phyloP scores from a whole-genome alignment of 2,888 invertebrate genomes.

The Steinernema carpocapsae region DNA sequence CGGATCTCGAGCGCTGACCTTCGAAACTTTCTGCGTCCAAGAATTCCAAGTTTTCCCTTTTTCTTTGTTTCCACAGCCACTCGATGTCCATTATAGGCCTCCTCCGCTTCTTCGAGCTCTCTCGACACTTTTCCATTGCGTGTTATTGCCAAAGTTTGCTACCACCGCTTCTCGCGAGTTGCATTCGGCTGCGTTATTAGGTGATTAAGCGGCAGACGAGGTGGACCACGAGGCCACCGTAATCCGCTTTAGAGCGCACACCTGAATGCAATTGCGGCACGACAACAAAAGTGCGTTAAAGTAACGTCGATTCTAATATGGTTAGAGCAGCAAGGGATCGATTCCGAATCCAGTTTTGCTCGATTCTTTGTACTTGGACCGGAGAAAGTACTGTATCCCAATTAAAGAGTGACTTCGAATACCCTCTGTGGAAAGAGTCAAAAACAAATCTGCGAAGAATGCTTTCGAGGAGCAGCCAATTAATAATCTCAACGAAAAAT shows the following conservation, averaged over 20 bases:
- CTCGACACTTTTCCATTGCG: neutral
- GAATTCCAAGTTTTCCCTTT: neutral
- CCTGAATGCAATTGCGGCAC: neutral
- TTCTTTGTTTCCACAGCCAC: neutral
- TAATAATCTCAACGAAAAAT: neutral
- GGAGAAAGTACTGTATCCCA: neutral
- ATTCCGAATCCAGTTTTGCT: neutral
- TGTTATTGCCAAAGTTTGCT: no score
- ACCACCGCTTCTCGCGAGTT: no score
- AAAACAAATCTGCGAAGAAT: no score
- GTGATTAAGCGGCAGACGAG: neutral
- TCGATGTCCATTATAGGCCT: neutral
- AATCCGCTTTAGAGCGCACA: neutral
- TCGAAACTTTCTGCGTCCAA: no score
- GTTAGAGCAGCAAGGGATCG: neutral
- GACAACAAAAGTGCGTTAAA: slow-evolving; percentile 25
- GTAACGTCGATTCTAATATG: neutral
- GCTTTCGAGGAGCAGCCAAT: neutral
- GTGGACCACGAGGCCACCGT: slow-evolving; percentile 1
- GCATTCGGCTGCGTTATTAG: neutral
- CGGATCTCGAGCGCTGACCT: no score
- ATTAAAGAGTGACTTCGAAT: neutral
- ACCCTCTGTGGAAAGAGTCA: no score
- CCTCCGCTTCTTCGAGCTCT: neutral
- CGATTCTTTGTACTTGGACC: neutral